A percentile compares a stretch with the other conserved stretches of the same genome.
phyloP scores from a whole-genome alignment of 1,140 invertebrate species.

The Polyergus mexicanus region DNA sequence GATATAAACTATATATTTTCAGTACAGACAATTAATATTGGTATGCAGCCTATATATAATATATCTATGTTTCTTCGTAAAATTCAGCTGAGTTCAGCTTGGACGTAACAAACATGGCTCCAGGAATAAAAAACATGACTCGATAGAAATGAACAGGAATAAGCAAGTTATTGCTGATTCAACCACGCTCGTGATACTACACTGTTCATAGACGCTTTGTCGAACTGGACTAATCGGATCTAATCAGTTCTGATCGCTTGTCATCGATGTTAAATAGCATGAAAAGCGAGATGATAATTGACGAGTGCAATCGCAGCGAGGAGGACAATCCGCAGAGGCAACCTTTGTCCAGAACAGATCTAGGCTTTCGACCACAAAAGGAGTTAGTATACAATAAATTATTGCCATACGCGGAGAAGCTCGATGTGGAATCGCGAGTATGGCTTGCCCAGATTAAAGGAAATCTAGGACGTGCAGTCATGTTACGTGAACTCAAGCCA shows the following conservation, averaged over 20 bases:
- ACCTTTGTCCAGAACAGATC: neutral
- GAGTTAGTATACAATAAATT: conserved; percentile 90
- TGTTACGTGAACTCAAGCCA: conserved; percentile 90
- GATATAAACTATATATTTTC: too few relatives aligned
- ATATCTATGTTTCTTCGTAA: neutral
- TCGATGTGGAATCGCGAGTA: conserved; percentile 89
- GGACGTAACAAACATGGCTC: conserved; percentile 61
- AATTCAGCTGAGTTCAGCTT: neutral
- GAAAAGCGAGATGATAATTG: conserved; percentile 1
- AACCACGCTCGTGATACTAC: conserved; percentile 45
- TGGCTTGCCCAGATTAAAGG: conserved; percentile 90
- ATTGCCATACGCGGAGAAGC: conserved; percentile 89
- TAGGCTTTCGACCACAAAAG: conserved; percentile 85
- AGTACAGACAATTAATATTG: too few relatives aligned
- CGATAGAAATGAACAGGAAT: conserved; percentile 68
- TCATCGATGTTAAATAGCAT: neutral
- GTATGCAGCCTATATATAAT: too few relatives aligned
- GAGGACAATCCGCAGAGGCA: neutral
- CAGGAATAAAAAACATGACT: conserved; percentile 68
- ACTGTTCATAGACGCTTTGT: neutral
- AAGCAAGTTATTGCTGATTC: conserved; percentile 67
- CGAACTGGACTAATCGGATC: neutral
- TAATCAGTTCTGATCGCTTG: neutral
- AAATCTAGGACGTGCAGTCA: conserved; percentile 89
- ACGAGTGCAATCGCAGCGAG: neutral